Evolutionary conservation across 2,113 vertebrate genomes (phyloP).

Genomic region (Candoia aspera): DNA sequence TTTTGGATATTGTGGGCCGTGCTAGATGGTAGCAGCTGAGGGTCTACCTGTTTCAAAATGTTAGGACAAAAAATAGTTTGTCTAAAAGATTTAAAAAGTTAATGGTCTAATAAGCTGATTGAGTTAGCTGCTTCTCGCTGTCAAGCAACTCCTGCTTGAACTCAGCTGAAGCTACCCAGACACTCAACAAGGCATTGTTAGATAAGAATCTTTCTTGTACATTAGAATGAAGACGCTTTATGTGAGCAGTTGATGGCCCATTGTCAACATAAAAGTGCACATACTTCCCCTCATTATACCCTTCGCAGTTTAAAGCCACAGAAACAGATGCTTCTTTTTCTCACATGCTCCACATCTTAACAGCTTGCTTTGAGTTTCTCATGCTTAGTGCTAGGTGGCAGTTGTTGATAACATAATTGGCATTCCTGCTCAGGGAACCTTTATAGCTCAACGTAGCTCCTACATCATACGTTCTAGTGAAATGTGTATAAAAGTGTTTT

Average conservation of each 20-base stretch:
- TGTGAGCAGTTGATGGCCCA: background rate
- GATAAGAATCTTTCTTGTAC: background rate
- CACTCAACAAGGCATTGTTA: background rate
- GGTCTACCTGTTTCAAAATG: background rate
- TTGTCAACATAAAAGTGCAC: background rate
- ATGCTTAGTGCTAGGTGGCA: background rate
- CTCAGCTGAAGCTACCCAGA: background rate
- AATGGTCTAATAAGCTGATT: background rate
- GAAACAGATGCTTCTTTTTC: background rate
- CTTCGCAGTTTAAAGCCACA: background rate
- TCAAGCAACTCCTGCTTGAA: background rate
- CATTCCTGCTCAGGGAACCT: background rate
- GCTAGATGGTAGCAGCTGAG: background rate
- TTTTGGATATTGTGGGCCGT: background rate
- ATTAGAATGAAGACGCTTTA: background rate
- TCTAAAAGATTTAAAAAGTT: background rate
- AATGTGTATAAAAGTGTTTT: background rate
- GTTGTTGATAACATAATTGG: background rate
- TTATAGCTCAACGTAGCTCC: background rate
- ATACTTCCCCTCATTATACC: background rate
- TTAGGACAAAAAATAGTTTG: background rate
- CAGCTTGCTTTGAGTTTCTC: background rate
- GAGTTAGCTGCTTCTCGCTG: background rate
- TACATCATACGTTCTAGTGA: background rate
- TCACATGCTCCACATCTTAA: background rate